Percentiles rank a stretch among this genome's conserved stretches.
These are phyloP conservation scores for Ophiodon elongatus DNA, from an alignment of 2,113 vertebrate genomes.

Conservation along the genomic window DNA sequence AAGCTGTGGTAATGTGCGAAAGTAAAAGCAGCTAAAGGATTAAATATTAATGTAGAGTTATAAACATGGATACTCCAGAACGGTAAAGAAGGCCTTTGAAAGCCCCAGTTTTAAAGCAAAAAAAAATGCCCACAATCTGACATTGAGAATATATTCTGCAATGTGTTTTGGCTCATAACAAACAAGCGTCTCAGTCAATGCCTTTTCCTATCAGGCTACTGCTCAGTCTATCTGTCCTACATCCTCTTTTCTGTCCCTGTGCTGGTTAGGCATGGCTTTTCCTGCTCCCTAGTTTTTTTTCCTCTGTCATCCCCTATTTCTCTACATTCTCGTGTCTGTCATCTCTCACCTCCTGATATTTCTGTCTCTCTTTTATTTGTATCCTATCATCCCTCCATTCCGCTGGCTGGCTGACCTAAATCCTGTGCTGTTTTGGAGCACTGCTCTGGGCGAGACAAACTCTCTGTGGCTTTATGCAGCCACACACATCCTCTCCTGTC, in stretches of 20 bases:
- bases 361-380: conserved; percentile 67
- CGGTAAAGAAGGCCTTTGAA: neutral
- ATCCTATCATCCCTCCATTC: conserved; percentile 67
- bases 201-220: conserved; percentile 8
- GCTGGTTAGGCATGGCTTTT: conserved; percentile 31
- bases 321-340: conserved; percentile 34
- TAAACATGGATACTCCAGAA: neutral
- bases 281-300: conserved; percentile 14
- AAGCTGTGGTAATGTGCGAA: conserved; percentile 4
- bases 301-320: conserved; percentile 42
- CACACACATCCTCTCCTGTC: conserved; percentile 69
- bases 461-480: conserved; percentile 63
- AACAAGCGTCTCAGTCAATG: conserved; percentile 29
- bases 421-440: conserved; percentile 73
- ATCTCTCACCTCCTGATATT: conserved; percentile 61
- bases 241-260: conserved; percentile 21
- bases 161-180: conserved; percentile 10
- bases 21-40: neutral
- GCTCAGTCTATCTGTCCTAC: conserved; percentile 29
- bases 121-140: neutral
- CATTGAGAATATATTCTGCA: neutral
- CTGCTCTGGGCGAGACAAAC: conserved; percentile 70
- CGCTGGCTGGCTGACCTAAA: conserved; percentile 82
- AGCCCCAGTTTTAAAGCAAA: neutral
- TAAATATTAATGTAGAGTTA: neutral